Evolutionary conservation across 2,797 vertebrate genomes (phyloP).

Genomic region (Falco biarmicus): DNA sequence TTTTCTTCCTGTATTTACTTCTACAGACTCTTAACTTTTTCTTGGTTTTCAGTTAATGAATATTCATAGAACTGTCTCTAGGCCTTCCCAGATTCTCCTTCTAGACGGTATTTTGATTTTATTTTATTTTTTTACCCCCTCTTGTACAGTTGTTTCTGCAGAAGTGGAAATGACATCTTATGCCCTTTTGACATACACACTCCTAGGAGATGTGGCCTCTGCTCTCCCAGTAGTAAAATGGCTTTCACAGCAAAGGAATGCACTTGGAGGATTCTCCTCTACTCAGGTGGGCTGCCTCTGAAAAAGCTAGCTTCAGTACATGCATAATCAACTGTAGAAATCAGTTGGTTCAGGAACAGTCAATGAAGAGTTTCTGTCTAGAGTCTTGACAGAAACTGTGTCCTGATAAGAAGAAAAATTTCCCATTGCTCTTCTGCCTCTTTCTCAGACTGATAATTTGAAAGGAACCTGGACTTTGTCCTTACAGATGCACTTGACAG

Average conservation of each 20-base stretch:
- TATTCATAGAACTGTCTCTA: not conserved
- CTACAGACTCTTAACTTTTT: not conserved
- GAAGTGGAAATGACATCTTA: constrained; percentile 97
- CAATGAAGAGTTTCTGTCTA: not conserved
- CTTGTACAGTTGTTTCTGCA: constrained; percentile 87
- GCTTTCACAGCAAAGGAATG: constrained; percentile 93
- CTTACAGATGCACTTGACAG: not conserved
- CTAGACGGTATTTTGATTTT: not conserved
- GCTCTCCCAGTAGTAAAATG: constrained; percentile 93
- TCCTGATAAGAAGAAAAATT: not conserved
- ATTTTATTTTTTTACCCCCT: too few species aligned
- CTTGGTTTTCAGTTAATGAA: not conserved
- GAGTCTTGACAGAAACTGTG: not conserved
- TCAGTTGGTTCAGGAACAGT: not conserved
- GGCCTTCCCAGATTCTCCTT: not conserved
- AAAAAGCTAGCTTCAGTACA: not conserved
- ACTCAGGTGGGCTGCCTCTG: constrained; percentile 82
- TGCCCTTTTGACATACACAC: constrained; percentile 89
- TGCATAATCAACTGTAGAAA: not conserved
- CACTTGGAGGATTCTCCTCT: constrained; percentile 92
- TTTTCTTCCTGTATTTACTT: not conserved
- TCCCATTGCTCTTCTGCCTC: not conserved
- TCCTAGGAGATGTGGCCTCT: constrained; percentile 89
- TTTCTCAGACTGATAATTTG: not conserved
- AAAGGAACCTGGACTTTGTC: not conserved